A percentile compares a stretch with the other conserved stretches of the same genome.
These are phyloP conservation scores for Agapornis roseicollis DNA, from an alignment of 2,113 vertebrate genomes.

Conservation along the genomic window DNA sequence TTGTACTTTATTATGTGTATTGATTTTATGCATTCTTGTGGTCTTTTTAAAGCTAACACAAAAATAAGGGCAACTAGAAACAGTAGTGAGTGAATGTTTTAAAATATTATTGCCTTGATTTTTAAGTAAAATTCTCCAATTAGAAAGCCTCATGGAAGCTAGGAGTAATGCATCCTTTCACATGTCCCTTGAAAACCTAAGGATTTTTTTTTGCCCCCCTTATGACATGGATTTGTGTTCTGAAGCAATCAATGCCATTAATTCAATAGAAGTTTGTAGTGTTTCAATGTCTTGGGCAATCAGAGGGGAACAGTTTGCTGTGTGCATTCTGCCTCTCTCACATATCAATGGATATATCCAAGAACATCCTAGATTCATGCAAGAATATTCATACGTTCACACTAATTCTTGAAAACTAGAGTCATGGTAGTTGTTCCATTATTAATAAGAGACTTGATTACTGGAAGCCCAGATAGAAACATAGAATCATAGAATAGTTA, in stretches of 20 bases:
- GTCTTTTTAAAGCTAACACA: neutral
- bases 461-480: neutral
- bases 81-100: neutral
- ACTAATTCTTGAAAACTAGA: neutral
- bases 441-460: neutral
- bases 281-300: neutral
- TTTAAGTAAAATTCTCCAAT: neutral
- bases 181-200: neutral
- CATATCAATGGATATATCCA: neutral
- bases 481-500: too few species aligned
- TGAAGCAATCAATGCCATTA: neutral
- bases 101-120: neutral
- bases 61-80: neutral
- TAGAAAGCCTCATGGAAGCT: neutral
- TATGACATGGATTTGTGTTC: neutral
- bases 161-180: rapidly evolving
- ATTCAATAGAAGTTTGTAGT: neutral
- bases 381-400: neutral
- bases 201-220: neutral
- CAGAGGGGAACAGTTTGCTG: neutral
- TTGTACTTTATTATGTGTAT: neutral
- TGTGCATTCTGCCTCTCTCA: neutral
- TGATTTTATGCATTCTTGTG: neutral
- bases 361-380: neutral
- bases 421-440: neutral